phyloP scores from a whole-genome alignment of 2,888 invertebrate species.

The Monopis laevigella region DNA sequence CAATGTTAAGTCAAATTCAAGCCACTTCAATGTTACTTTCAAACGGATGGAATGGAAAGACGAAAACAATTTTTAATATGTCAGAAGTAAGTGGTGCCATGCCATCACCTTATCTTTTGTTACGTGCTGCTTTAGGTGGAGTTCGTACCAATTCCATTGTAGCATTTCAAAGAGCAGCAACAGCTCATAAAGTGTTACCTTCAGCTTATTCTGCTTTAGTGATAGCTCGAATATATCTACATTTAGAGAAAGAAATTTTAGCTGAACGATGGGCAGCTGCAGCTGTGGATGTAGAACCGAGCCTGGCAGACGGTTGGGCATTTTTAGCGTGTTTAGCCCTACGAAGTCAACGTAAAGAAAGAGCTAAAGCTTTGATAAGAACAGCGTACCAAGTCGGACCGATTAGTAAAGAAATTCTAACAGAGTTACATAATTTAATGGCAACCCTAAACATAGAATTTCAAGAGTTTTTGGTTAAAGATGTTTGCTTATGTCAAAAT shows the following conservation, averaged over 20 bases:
- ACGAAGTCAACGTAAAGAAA: slow-evolving; percentile 33
- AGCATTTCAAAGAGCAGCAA: slow-evolving; percentile 48
- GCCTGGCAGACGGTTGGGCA: slow-evolving; percentile 52
- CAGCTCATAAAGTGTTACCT: slow-evolving; percentile 43
- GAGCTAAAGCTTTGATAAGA: slow-evolving; percentile 41
- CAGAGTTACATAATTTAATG: slow-evolving; percentile 33
- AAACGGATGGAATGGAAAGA: slow-evolving; percentile 41
- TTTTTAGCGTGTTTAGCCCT: slow-evolving; percentile 43
- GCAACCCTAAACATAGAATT: slow-evolving; percentile 32
- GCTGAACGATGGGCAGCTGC: slow-evolving; percentile 49
- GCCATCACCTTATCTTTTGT: slow-evolving; percentile 32
- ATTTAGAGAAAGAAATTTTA: slow-evolving; percentile 30
- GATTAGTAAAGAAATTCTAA: slow-evolving; percentile 36
- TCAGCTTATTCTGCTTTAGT: slow-evolving; percentile 41
- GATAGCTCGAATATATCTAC: slow-evolving; percentile 39
- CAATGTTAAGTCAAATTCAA: slow-evolving; percentile 43
- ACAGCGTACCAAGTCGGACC: slow-evolving; percentile 47
- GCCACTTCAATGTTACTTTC: slow-evolving; percentile 33
- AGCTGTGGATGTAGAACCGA: slow-evolving; percentile 45
- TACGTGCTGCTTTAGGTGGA: slow-evolving; percentile 36
- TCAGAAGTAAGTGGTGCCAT: slow-evolving; percentile 40
- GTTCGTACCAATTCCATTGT: slow-evolving; percentile 28
- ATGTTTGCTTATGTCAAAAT: slow-evolving; percentile 42
- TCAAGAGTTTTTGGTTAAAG: slow-evolving; percentile 38
- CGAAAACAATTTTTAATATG: slow-evolving; percentile 34